phyloP scores from a whole-genome alignment of 23 tunicate genomes.

The Botrylloides violaceus region DNA sequence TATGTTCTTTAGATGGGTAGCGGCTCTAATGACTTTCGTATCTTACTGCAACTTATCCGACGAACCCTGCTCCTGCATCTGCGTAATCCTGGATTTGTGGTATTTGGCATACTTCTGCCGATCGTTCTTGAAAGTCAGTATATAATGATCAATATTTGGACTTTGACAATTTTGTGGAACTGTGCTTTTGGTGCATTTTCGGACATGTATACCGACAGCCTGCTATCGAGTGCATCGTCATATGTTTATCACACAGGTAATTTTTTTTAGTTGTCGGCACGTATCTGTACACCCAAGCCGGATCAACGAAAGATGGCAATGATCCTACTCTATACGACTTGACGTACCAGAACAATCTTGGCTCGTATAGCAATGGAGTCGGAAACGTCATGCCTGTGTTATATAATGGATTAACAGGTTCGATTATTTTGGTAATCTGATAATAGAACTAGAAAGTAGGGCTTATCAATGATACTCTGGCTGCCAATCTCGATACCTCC shows the following conservation, averaged over 20 bases:
- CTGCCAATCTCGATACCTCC: neutral
- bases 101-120: slow-evolving; percentile 64
- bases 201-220: no score
- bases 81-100: slow-evolving; percentile 46
- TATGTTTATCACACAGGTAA: no score
- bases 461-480: neutral
- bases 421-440: no score
- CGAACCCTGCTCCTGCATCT: slow-evolving; percentile 16
- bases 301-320: neutral
- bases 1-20: neutral
- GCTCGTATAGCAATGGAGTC: neutral
- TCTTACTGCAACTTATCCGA: slow-evolving; percentile 4
- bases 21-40: neutral
- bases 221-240: no score
- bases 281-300: neutral
- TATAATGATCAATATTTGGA: neutral
- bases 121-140: slow-evolving; percentile 67
- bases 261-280: slow-evolving; percentile 15
- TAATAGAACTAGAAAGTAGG: neutral
- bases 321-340: slow-evolving; percentile 4
- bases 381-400: neutral
- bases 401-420: slow-evolving; percentile 6
- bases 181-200: no score
- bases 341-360: slow-evolving; percentile 11
- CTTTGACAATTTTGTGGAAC: no score